Evolutionary conservation across 64 coral and sea anemone species (phyloP), one percentile per base, ranked within the genome.

Genomic region (Hydrozoanthus tunicans): DNA sequence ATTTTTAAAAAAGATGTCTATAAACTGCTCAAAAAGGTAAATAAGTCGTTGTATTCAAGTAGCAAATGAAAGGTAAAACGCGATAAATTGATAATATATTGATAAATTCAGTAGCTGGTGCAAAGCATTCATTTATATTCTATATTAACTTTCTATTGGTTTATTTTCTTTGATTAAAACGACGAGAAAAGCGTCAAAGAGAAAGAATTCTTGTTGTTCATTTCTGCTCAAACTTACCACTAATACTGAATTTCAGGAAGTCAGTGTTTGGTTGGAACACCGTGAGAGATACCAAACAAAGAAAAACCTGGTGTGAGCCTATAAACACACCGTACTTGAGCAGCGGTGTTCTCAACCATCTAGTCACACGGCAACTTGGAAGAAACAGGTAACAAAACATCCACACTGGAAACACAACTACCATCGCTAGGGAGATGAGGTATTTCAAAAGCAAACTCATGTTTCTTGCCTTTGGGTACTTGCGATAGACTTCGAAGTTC

Each of bases 221-320:
- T 67, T 67, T 67, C 64, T 10, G 64, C 64, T 67, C 64, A 70
- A 10, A 79, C 77, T 79, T 79, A 79, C 77, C 77, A 17, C 15
- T 25, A 9, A 79, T 20, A 25, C 56, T 59, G 54, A 79, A 79
- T n/a, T 3, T 78, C 12, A 78, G 14, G 12, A 78, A 78, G 53
- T 56, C 53, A 6, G 52, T 78, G 56, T 78, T 9, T 78, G 76
- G 32, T 57, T 78, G 76, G 13, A 78, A 78, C 53, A 78, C 76
- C 56, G 76, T 78, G 9, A 78, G 53, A 4, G 53, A 78, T 57
- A 78, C 9, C 76, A 78, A 56, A 14, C 26, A 13, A 11, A 78
- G 76, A 78, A 78, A 78, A 24, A 78, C 13, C 76, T 56, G 5
- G 51, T 78, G 13, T 5, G 13, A 78, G 5, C 53, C 76, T 12